Evolutionary conservation across 2,888 invertebrate species (phyloP).

Genomic region (Polyploca ridens): DNA sequence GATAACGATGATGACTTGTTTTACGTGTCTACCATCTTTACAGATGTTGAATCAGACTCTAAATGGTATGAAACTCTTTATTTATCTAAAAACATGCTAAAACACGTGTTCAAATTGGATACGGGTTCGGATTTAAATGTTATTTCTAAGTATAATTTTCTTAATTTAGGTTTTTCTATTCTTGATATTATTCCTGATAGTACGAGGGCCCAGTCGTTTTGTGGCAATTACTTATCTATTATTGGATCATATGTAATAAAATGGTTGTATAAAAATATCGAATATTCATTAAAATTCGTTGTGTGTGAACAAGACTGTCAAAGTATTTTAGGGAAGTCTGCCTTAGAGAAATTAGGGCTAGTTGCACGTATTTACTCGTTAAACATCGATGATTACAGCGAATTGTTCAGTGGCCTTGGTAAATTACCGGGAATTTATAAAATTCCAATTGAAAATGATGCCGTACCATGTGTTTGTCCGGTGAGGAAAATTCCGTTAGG

Average conservation of each 20-base stretch:
- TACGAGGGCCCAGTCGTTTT: constrained; percentile 10
- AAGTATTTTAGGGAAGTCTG: constrained; percentile 19
- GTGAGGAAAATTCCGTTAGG: constrained; percentile 20
- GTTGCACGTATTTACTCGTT: constrained; percentile 16
- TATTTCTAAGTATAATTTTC: neutral
- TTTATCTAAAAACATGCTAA: neutral
- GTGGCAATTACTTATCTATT: constrained; percentile 19
- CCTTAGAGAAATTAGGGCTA: constrained; percentile 15
- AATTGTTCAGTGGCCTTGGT: constrained; percentile 23
- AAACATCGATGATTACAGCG: constrained; percentile 13
- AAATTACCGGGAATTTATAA: constrained; percentile 20
- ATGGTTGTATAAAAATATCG: constrained; percentile 16
- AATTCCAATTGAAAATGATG: constrained; percentile 14
- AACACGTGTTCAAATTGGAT: neutral
- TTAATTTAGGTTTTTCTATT: neutral
- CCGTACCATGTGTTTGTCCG: constrained; percentile 15
- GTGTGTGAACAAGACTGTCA: constrained; percentile 16
- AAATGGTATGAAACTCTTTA: neutral
- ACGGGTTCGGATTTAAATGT: neutral
- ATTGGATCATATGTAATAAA: constrained; percentile 11
- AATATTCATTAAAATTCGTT: constrained; percentile 17
- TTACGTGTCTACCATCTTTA: no score
- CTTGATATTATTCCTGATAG: neutral
- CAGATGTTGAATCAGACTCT: neutral
- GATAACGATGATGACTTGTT: no score